A percentile compares a stretch with the other conserved stretches of the same genome.
Conservation (phyloP, 2,888 invertebrate species). For the Microctonus hyperodae region DNA sequence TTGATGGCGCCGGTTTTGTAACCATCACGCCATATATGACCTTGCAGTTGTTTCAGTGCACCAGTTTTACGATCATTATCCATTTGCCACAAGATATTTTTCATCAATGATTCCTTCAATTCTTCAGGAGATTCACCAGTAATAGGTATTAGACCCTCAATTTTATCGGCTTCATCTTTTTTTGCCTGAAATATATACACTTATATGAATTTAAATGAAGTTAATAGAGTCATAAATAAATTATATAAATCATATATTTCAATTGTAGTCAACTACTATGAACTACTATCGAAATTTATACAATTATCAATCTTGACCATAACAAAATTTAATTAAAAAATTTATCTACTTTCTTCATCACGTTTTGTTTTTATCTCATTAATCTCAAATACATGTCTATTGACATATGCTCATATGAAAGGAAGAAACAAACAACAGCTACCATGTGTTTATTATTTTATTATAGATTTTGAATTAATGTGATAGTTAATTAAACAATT, state of each 20-base stretch:
- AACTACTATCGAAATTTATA: neutral
- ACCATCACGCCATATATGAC: conserved; percentile 87
- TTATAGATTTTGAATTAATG: no score
- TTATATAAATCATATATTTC: no score
- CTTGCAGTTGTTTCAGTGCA: conserved; percentile 88
- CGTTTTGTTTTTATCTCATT: neutral
- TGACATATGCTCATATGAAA: neutral
- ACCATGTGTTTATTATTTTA: neutral
- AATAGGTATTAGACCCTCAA: conserved; percentile 68
- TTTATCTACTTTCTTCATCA: neutral
- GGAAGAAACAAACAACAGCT: neutral
- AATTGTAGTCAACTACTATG: neutral
- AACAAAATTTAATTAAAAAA: neutral
- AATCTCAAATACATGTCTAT: neutral
- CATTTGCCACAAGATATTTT: conserved; percentile 83
- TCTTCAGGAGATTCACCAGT: conserved; percentile 66
- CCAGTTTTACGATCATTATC: conserved; percentile 79
- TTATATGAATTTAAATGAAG: neutral
- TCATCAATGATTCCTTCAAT: conserved; percentile 71
- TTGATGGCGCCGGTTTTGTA: conserved; percentile 80
- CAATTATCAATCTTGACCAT: neutral
- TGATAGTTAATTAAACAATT: conserved; percentile 15
- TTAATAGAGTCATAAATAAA: no score
- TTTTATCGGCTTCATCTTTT: conserved; percentile 68
- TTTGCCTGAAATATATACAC: conserved; percentile 58